Evolutionary conservation across 2,797 vertebrate genomes (phyloP), one percentile per base, ranked within the genome.

Genomic region (Peromyscus aztecus): DNA sequence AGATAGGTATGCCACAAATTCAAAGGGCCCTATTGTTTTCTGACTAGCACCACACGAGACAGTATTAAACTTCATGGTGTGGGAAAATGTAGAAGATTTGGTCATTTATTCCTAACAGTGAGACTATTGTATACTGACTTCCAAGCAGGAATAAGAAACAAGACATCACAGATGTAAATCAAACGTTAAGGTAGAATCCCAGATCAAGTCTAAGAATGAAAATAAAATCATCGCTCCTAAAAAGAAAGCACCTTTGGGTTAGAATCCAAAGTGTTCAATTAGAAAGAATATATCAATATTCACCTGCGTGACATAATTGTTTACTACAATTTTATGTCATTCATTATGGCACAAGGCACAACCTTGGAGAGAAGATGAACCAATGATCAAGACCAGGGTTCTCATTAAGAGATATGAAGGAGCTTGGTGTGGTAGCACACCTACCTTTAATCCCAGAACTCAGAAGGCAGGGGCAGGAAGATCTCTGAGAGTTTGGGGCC

Each of bases 51-150:
- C 57, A 91, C 71, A 61, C 11, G 69, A 34, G 21, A 9, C 49
- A 95, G 84, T 90, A 86, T 75, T 94, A 95, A 94, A 90, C 84
- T 90, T 81, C 80, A 83, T 46, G 49, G 4, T 94, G 46, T 94
- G 55, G 57, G 67, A 83, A 97, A 97, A 92, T 61, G 29, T 92
- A 78, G 92, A 49, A 78, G 78, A 77, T 23, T 37, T 81, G 75
- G 75, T n/a, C 40, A 97, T 94, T 89, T 97, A 83, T 80, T 95
- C 37, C 31, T 43, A 96, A 93, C 73, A 96, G n/a, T 88, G 24
- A 93, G 49, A 85, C 84, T 86, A 89, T 61, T 86, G 63, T 82
- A 67, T 31, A 89, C 89, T 77, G 46, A 85, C 40, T 67, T 92
- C 86, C 29, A 61, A 65, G 52, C 63, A 88, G 81, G 69, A 76